Evolutionary conservation across 2,113 vertebrate species (phyloP).

Genomic region (Pelmatolapia mariae): DNA sequence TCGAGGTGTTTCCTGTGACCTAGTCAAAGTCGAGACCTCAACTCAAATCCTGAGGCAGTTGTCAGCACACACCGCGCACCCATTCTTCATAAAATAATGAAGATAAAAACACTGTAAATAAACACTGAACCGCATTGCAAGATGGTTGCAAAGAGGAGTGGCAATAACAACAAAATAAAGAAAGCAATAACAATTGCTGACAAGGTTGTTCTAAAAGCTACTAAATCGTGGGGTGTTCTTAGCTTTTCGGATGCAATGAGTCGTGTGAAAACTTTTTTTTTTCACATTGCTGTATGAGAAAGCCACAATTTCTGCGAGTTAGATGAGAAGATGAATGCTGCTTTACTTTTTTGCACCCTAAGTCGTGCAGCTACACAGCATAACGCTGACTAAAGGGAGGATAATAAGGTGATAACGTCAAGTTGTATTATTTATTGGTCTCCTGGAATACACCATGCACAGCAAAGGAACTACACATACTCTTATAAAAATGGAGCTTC

Average conservation of each 20-base stretch:
- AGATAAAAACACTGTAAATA: accelerated
- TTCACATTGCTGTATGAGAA: neutral
- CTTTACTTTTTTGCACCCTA: neutral
- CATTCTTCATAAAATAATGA: neutral
- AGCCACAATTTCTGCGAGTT: neutral
- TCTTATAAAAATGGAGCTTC: neutral
- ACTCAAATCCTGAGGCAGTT: neutral
- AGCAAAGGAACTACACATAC: accelerated
- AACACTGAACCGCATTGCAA: neutral
- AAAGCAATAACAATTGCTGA: accelerated
- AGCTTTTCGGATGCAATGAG: neutral
- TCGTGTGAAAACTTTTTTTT: neutral
- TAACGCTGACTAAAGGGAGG: neutral
- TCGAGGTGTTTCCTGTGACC: neutral
- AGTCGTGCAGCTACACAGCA: neutral
- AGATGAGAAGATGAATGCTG: neutral
- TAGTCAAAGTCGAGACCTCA: neutral
- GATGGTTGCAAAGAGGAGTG: neutral
- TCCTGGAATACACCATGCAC: neutral
- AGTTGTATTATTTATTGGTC: neutral
- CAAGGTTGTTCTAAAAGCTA: neutral
- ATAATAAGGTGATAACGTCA: neutral
- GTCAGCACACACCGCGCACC: neutral
- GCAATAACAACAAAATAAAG: neutral
- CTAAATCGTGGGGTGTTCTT: neutral